A percentile compares a stretch with the other conserved stretches of the same genome.
phyloP scores from a whole-genome alignment of 2,797 vertebrate species.

The Falco cherrug region DNA sequence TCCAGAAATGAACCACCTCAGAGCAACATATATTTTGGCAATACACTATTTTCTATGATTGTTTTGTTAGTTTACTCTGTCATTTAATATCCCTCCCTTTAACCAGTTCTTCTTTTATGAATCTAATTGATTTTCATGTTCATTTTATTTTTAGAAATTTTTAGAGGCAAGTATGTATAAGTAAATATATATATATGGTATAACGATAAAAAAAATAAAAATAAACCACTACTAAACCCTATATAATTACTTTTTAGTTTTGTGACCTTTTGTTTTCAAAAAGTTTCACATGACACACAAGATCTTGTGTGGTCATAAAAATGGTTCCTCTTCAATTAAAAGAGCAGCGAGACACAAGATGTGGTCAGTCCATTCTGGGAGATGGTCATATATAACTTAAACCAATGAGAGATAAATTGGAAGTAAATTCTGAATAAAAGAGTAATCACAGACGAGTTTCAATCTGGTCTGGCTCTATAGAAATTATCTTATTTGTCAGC shows the following conservation, averaged over 20 bases:
- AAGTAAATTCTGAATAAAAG: not conserved
- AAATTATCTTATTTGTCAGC: not conserved
- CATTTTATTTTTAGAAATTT: constrained; percentile 97
- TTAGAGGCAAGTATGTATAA: constrained; percentile 96
- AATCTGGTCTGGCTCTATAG: not conserved
- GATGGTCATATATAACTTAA: not conserved
- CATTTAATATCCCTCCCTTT: constrained; percentile 38
- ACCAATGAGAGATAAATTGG: not conserved
- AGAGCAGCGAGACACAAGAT: not conserved
- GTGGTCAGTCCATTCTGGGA: constrained; percentile 5
- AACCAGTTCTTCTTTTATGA: constrained; percentile 59
- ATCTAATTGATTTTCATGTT: constrained; percentile 83
- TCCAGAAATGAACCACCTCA: constrained; percentile 4
- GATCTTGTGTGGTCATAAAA: constrained; percentile 69
- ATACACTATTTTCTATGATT: not conserved
- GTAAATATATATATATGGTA: constrained; percentile 64
- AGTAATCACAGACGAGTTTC: not conserved
- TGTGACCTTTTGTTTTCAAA: constrained; percentile 57
- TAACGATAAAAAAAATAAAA: constrained; percentile 53
- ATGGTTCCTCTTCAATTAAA: constrained; percentile 50
- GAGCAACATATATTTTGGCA: constrained; percentile 26
- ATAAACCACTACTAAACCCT: constrained; percentile 70
- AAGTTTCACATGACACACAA: constrained; percentile 43
- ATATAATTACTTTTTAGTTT: constrained; percentile 44
- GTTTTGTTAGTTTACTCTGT: constrained; percentile 37